A percentile compares a stretch with the other conserved stretches of the same genome.
These are phyloP conservation scores for Morelia viridis DNA, from an alignment of 2,797 vertebrate genomes.

Conservation along the genomic window DNA sequence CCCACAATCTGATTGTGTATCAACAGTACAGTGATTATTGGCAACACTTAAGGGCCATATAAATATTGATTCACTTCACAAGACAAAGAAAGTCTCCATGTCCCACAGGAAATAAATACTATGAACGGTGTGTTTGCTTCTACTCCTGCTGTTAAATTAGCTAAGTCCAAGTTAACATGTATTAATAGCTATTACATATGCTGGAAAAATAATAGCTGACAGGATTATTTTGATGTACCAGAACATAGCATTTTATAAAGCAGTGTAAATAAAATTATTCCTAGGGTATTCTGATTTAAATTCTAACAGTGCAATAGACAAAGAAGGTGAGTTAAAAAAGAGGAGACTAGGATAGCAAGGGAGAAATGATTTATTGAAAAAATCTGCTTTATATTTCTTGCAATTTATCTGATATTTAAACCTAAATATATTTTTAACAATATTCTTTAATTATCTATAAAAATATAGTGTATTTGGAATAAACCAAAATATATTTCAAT, in stretches of 20 bases:
- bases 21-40: slow-evolving; percentile 40
- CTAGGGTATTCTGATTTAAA: not conserved
- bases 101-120: slow-evolving; percentile 55
- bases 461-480: not conserved
- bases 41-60: slow-evolving; percentile 44
- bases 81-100: slow-evolving; percentile 52
- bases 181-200: not conserved
- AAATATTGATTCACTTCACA: slow-evolving; percentile 49
- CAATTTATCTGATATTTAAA: not conserved
- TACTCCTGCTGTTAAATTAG: slow-evolving; percentile 40
- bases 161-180: not conserved
- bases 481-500: not conserved
- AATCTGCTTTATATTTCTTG: not conserved
- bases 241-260: not conserved
- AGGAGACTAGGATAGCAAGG: not conserved
- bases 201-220: not conserved
- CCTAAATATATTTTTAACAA: not conserved
- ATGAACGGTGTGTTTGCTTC: slow-evolving; percentile 31
- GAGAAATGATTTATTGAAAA: not conserved
- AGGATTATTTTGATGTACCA: not conserved
- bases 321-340: not conserved
- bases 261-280: not conserved
- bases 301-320: not conserved
- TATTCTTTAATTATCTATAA: not conserved
- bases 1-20: slow-evolving; percentile 13